A percentile compares a stretch with the other conserved stretches of the same genome.
These are phyloP conservation scores for Patella caerulea DNA, from an alignment of 2,888 invertebrate genomes.

Conservation along the genomic window DNA sequence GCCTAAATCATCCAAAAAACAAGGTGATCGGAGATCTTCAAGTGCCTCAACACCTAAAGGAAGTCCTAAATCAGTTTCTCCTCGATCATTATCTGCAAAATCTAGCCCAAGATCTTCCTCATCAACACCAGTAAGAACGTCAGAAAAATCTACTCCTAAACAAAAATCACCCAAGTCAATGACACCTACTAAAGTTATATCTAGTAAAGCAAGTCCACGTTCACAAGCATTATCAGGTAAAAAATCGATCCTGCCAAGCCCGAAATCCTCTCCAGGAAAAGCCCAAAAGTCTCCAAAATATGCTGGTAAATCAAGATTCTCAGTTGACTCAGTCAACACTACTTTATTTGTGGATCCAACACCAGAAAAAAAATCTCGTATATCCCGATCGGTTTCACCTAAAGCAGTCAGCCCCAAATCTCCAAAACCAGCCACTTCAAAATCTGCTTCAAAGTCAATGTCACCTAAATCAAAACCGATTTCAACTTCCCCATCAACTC, in stretches of 20 bases:
- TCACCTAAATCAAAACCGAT: constrained; percentile 17
- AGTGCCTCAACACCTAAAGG: constrained; percentile 34
- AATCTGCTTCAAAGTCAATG: constrained; percentile 24
- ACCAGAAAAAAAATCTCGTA: constrained; percentile 27
- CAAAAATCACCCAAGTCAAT: background rate
- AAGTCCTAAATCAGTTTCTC: constrained; percentile 32
- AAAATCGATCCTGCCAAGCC: no score
- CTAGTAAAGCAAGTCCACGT: constrained; percentile 26
- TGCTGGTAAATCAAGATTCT: no score
- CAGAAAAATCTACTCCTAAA: background rate
- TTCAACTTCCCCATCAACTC: constrained; percentile 14
- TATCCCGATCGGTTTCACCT: constrained; percentile 20
- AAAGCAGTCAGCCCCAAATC: constrained; percentile 10
- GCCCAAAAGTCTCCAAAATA: no score
- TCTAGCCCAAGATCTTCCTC: constrained; percentile 19
- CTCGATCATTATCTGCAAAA: constrained; percentile 29
- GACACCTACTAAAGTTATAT: background rate
- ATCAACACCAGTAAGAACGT: constrained; percentile 16
- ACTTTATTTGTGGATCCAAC: constrained; percentile 10
- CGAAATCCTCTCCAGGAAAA: no score
- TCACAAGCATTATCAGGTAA: no score
- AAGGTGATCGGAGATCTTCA: constrained; percentile 33
- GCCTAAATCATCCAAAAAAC: background rate
- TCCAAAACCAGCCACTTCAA: constrained; percentile 27
- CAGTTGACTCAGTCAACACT: no score